Conservation (phyloP, 2,113 vertebrate genomes). For the Pyxicephalus adspersus region DNA sequence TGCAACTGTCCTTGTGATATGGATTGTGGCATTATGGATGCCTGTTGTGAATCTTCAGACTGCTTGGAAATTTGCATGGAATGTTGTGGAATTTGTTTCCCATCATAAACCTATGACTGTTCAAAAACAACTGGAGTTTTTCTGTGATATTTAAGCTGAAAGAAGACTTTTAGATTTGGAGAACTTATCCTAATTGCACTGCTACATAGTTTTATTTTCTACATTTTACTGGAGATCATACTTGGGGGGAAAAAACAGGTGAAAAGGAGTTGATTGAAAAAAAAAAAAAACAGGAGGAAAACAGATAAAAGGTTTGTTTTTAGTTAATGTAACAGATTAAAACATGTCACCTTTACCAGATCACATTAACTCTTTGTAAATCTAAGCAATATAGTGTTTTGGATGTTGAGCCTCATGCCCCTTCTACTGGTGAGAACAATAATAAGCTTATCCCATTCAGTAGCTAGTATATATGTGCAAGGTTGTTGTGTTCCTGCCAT, state of each 20-base stretch:
- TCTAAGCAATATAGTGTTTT: too few species aligned
- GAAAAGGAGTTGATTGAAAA: neutral
- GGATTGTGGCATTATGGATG: slow-evolving; percentile 98
- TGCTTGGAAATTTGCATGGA: slow-evolving; percentile 99
- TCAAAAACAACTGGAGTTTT: slow-evolving; percentile 72
- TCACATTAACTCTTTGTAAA: too few species aligned
- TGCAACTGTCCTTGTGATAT: slow-evolving; percentile 82
- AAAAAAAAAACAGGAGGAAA: too few species aligned
- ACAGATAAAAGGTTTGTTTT: too few species aligned
- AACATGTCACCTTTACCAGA: too few species aligned
- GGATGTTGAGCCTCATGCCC: too few species aligned
- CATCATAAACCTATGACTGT: slow-evolving; percentile 78
- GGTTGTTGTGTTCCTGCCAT: too few species aligned
- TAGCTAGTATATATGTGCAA: too few species aligned
- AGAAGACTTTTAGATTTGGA: slow-evolving; percentile 66
- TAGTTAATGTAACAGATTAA: too few species aligned
- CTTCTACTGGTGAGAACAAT: too few species aligned
- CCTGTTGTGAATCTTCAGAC: slow-evolving; percentile 96
- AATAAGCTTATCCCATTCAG: too few species aligned
- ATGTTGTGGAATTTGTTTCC: slow-evolving; percentile 98
- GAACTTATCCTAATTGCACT: slow-evolving; percentile 69
- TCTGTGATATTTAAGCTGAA: slow-evolving; percentile 58
- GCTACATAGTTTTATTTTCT: slow-evolving; percentile 59
- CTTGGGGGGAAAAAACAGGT: neutral
- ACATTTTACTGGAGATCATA: slow-evolving; percentile 38